Base-by-base conservation (phyloP, 2,888 invertebrate species). In the Laspeyria flexula region DNA sequence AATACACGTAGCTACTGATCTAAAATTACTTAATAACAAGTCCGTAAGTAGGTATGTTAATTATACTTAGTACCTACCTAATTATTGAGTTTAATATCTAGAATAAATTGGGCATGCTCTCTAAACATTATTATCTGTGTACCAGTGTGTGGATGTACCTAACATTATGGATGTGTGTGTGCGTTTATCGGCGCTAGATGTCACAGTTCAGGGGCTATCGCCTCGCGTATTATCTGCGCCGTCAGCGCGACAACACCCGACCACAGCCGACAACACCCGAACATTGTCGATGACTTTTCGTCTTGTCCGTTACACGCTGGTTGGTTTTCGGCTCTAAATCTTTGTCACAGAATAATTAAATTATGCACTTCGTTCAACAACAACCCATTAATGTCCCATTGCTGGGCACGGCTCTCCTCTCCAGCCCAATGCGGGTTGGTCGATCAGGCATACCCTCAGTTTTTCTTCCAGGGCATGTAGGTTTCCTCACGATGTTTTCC, bases 151-250 rank as follows among this genome's bases (percentile, higher is more conserved):
- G n/a, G n/a, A n/a, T n/a, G 11, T 31, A 12, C 13, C 13, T 27
- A 15, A 9, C 27, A 33, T 45, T 27, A 27, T 25, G 16, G 34
- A 40, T 23, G 30, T 12, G 44, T 29, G 42, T 10, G 48, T 33
- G 45, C 16, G 30, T 16, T 47, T 69, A 65, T 66, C 66, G 39
- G 27, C 44, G 49, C 52, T 44, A 63, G 71, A 66, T 60, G 67
- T 70, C 67, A 66, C 67, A 70, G 67, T 60, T 70, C 67, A 66
- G 53, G 55, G 64, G 67, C 60, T 68, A 68, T 68, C 67, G 50
- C 60, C 35, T 51, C 60, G 55, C 60, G 59, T 70, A 66, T 67
- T 66, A 69, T 67, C 63, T 60, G 57, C 29, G 43, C 46, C 52
- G 54, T 55, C 49, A 65, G 46, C 51, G 42, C 44, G 45, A 33